Percentiles rank a stretch among this genome's conserved stretches.
phyloP scores from a whole-genome alignment of 2,797 vertebrate species.

The Ficedula albicollis region DNA sequence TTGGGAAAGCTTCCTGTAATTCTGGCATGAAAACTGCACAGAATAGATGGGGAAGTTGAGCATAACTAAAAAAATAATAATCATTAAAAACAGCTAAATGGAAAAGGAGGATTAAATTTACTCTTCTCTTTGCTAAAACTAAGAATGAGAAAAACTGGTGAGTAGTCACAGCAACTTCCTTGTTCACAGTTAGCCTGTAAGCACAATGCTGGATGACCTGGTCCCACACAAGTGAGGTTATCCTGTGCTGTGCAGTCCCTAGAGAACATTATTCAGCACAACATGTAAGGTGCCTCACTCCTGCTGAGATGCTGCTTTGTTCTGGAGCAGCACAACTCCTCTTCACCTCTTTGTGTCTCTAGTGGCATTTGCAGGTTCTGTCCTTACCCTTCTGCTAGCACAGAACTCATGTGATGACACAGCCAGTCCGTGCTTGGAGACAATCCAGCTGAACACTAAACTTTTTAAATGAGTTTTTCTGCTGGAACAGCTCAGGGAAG shows the following conservation, averaged over 20 bases:
- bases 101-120: neutral
- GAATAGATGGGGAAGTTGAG: neutral
- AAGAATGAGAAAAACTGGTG: neutral
- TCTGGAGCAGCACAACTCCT: neutral
- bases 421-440: neutral
- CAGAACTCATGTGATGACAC: fast-evolving
- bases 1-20: constrained; percentile 24
- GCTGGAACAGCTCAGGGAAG: neutral
- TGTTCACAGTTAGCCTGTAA: neutral
- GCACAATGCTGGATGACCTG: fast-evolving
- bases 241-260: neutral
- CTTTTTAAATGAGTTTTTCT: neutral
- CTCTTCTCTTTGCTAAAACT: neutral
- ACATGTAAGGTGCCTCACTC: fast-evolving
- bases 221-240: neutral
- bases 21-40: neutral
- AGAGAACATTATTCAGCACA: neutral
- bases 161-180: neutral
- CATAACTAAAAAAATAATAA: neutral
- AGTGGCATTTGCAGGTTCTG: neutral
- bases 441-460: neutral
- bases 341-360: neutral
- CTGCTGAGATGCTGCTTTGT: neutral
- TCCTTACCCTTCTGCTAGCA: neutral
- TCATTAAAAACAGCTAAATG: neutral